phyloP scores from a whole-genome alignment of 2,888 invertebrate genomes.

The Polymixis flavicincta region DNA sequence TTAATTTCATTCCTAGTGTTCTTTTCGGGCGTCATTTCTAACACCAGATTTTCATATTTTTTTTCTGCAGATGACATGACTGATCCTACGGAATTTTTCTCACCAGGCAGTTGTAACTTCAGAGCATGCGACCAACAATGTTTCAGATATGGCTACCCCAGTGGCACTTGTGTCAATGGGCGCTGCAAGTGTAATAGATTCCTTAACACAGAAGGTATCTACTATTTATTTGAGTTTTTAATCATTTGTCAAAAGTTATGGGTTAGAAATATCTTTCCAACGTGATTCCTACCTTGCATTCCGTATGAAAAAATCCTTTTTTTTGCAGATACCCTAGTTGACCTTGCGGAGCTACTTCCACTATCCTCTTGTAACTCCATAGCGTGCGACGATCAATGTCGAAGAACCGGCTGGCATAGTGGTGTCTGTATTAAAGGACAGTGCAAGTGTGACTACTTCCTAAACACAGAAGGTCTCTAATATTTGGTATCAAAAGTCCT shows the following conservation, averaged over 20 bases:
- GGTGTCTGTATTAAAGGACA: conserved; percentile 28
- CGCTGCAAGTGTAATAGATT: neutral
- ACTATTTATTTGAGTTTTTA: neutral
- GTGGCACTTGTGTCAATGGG: neutral
- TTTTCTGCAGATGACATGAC: neutral
- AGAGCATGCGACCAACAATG: neutral
- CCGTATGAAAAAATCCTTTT: no score
- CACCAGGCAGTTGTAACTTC: neutral
- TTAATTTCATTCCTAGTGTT: no score
- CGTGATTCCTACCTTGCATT: neutral
- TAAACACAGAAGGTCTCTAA: conserved; percentile 20
- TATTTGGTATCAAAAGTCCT: neutral
- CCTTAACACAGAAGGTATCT: neutral
- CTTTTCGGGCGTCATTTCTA: no score
- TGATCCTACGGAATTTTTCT: neutral
- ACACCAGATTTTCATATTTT: neutral
- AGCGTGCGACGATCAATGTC: conserved; percentile 24
- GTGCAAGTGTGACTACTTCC: conserved; percentile 42
- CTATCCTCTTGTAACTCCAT: conserved; percentile 7
- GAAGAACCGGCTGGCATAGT: conserved; percentile 9
- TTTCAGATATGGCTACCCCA: neutral
- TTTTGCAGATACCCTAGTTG: conserved; percentile 1
- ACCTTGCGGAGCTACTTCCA: neutral
- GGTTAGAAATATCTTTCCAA: neutral
- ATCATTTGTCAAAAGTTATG: neutral